Percentiles rank a stretch among this genome's conserved stretches.
Evolutionary conservation across 2,113 vertebrate genomes (phyloP).

Genomic region (Azemiops feae): DNA sequence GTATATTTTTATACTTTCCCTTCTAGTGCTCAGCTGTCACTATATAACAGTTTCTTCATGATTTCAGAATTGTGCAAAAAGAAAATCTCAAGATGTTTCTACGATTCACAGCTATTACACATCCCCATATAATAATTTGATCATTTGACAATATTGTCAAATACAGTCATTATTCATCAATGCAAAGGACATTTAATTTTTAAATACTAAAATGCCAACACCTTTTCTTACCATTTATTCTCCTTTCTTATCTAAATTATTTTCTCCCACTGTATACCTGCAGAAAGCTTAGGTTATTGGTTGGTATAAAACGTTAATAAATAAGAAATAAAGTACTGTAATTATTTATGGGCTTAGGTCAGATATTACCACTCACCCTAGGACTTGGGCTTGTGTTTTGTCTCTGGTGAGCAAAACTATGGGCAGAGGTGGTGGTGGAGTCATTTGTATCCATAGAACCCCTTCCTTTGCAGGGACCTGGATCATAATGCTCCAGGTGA

Average conservation of each 20-base stretch:
- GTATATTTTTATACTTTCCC: neutral
- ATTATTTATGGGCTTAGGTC: neutral
- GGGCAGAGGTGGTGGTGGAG: too few species aligned
- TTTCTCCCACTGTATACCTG: neutral
- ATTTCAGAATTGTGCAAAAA: neutral
- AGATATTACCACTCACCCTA: neutral
- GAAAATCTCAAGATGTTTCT: neutral
- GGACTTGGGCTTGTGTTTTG: neutral
- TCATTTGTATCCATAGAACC: too few species aligned
- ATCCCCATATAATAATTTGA: neutral
- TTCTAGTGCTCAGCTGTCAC: neutral
- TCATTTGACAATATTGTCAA: neutral
- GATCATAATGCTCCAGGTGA: neutral
- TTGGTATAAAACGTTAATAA: neutral
- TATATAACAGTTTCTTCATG: neutral
- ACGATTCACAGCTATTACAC: neutral
- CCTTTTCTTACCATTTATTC: neutral
- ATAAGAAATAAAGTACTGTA: neutral
- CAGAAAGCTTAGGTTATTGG: neutral
- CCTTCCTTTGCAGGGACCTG: neutral
- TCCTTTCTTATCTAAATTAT: neutral
- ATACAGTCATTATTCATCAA: neutral
- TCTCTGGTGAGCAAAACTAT: neutral
- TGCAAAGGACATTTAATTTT: neutral
- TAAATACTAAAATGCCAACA: neutral